Evolutionary conservation across 2,113 vertebrate species (phyloP).

Genomic region (Potamarius usumacintae): DNA sequence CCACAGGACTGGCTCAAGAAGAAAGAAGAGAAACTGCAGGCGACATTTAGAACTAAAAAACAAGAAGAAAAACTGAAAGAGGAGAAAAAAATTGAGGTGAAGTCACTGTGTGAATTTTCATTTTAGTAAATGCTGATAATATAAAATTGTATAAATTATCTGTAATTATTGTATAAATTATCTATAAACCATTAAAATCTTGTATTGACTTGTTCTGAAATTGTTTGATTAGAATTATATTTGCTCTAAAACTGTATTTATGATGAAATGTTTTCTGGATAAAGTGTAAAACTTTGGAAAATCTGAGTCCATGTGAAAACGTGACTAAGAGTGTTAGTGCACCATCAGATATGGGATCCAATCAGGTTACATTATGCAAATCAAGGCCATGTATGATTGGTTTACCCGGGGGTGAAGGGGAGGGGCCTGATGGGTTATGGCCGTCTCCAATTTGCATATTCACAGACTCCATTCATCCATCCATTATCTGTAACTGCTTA

Average conservation of each 20-base stretch:
- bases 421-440: not conserved
- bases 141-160: not conserved
- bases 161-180: not conserved
- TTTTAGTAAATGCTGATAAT: not conserved
- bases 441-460: not conserved
- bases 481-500: too few relatives aligned
- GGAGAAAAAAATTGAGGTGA: constrained; percentile 78
- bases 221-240: too few relatives aligned
- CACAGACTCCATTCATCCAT: not conserved
- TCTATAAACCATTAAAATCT: not conserved
- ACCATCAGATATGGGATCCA: not conserved
- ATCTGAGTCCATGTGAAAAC: not conserved
- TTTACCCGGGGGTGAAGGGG: not conserved
- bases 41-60: constrained; percentile 76
- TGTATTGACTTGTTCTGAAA: not conserved
- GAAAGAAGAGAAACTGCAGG: constrained; percentile 78
- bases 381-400: not conserved
- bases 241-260: not conserved
- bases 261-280: not conserved
- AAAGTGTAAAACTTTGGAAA: not conserved
- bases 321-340: not conserved
- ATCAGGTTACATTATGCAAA: not conserved
- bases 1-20: constrained; percentile 88
- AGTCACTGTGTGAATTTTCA: not conserved
- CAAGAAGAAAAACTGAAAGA: constrained; percentile 77